Evolutionary conservation across 2,888 invertebrate species (phyloP), one percentile per base, ranked within the genome.

Genomic region (Sympetrum striolatum): DNA sequence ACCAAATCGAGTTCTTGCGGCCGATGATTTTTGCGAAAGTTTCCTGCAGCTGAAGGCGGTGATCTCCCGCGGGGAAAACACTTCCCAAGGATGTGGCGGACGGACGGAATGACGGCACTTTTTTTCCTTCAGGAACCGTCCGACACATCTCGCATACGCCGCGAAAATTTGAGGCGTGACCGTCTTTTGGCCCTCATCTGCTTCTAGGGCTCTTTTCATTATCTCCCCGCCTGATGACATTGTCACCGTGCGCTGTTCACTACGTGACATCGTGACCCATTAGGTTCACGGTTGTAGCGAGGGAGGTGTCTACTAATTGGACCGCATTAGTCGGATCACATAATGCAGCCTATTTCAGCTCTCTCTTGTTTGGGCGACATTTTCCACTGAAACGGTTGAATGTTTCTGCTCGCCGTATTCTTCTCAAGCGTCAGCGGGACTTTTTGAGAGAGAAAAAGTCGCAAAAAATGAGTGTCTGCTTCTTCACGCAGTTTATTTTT

Each of bases 261-360:
- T 31, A 58, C 82, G 82, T 58, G 82, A 82, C 82, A 82, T 58
- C 53, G 82, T 82, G 82, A 82, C 82, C 82, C 82, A 82, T 48
- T 44, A 60, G 35, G 81, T 8, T 25, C 25, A 6, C 48, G 44
- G 81, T 81, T 44, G 0, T 8, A 58, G 53, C 25, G 58, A 14
- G 48, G 44, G 25, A 15, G 31, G 22, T 8, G 58, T 58, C 82
- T 58, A 58, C 35, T 82, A 82, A 82, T 82, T 82, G 82, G 82
- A 35, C 15, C 53, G 82, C 82, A 53, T 64, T 25, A 64, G 64
- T 64, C 25, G 60, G 60, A 15, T n/a, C 60, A 2, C 60, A 5
- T 60, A 22, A n/a, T 60, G 64, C 64, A 8, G n/a, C 64, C 64
- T n/a, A 64, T 64, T 64, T 64, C n/a, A 22, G 18, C 64, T 64